Evolutionary conservation across 2,888 invertebrate species (phyloP), one percentile per base, ranked within the genome.

Genomic region (Apamea crenata): DNA sequence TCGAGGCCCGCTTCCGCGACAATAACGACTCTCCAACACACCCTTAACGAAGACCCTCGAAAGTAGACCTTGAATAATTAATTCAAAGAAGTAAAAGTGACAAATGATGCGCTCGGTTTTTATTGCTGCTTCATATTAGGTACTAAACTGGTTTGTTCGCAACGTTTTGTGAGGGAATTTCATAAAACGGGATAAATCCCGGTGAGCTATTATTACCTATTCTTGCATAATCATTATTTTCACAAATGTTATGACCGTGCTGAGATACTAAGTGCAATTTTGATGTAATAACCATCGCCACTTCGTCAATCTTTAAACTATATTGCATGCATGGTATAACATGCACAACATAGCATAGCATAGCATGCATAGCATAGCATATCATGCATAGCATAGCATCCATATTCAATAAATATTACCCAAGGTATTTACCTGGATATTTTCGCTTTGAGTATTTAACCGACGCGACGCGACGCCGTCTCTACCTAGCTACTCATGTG

Each of bases 21-120:
- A 88, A 89, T 90, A 91, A 91, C 82, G 90, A 87, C 88, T 81
- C 87, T 87, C 80, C 78, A 79, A 77, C 88, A 88, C 56, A 80
- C 91, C 80, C 84, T 86, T 74, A 78, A 79, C 71, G 59, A 81
- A 70, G 73, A 73, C 81, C 71, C 86, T 90, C 77, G 69, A 76
- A 75, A 63, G 80, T 65, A 78, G 87, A 89, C 88, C 90, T 90
- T 87, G 89, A 88, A 90, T 90, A 86, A 88, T 90, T 87, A 87
- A 89, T 83, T 81, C 81, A 70, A 72, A 61, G 76, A 78, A 77
- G 77, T 81, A 82, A 83, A 85, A 68, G 65, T 77, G 76, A 75
- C 78, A 69, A 79, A 79, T 86, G 78, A 74, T 69, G 65, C 66
- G 80, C 67, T 36, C 32, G 29, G 70, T 77, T 68, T 76, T 70